These are phyloP conservation scores for Hirundichthys speculiger DNA, from an alignment of 2,113 vertebrate genomes.

Conservation along the genomic window DNA sequence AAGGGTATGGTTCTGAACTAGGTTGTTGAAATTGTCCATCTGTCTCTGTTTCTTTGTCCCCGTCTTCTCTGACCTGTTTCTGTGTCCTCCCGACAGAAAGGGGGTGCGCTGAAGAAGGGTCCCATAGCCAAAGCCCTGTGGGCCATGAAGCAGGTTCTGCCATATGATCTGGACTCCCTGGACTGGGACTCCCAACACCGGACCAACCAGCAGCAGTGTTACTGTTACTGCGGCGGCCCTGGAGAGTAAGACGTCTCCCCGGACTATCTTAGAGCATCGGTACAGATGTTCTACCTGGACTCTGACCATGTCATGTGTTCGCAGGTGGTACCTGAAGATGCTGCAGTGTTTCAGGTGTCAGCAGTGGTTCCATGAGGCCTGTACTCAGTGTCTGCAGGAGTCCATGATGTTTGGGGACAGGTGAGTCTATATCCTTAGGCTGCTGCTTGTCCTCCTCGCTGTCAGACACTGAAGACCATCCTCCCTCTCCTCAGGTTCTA, in stretches of 20 bases:
- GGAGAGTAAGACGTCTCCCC: conserved; percentile 86
- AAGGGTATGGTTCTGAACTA: no score
- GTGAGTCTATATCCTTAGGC: conserved; percentile 60
- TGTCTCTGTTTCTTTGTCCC: no score
- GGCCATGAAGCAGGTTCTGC: conserved; percentile 92
- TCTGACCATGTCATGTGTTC: conserved; percentile 53
- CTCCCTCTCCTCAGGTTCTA: conserved; percentile 85
- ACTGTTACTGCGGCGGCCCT: conserved; percentile 95
- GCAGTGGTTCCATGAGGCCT: conserved; percentile 99
- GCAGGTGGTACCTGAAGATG: conserved; percentile 98
- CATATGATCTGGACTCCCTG: conserved; percentile 87
- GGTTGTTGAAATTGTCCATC: no score
- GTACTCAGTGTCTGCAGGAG: conserved; percentile 92
- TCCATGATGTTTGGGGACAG: conserved; percentile 96
- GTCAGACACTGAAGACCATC: background rate
- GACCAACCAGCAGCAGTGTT: conserved; percentile 96
- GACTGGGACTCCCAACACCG: conserved; percentile 92
- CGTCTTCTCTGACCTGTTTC: background rate
- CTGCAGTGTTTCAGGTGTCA: conserved; percentile 92
- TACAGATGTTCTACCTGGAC: background rate
- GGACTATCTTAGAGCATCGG: background rate
- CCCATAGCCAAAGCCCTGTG: conserved; percentile 89
- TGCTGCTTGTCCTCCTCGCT: no score
- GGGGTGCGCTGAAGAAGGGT: conserved; percentile 94
- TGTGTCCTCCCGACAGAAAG: conserved; percentile 82